Conservation (phyloP, 1,140 invertebrate genomes). For the Contarinia nasturtii region DNA sequence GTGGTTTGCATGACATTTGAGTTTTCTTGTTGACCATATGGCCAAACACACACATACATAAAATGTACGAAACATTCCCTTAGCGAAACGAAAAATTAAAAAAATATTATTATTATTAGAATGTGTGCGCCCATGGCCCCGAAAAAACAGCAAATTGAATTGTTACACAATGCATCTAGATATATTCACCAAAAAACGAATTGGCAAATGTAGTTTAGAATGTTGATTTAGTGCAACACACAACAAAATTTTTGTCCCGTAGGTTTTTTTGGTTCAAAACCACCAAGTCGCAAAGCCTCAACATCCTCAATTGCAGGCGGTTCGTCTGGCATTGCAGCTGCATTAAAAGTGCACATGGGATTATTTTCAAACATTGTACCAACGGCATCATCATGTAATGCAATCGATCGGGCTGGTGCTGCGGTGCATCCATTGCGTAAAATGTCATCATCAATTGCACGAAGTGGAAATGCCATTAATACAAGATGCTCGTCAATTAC, state of each 20-base stretch:
- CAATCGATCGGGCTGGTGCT: slow-evolving; percentile 27
- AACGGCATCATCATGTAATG: slow-evolving; percentile 35
- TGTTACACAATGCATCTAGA: no score
- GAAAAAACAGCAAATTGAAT: no score
- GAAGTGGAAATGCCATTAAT: slow-evolving; percentile 24
- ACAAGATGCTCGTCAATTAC: neutral
- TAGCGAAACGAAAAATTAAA: no score
- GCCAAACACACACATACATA: no score
- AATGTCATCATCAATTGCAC: slow-evolving; percentile 31
- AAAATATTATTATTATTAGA: no score
- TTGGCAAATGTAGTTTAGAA: no score
- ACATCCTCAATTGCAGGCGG: slow-evolving; percentile 40
- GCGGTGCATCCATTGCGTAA: slow-evolving; percentile 26
- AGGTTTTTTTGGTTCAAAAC: slow-evolving; percentile 36
- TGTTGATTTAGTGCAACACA: no score
- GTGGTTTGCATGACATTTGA: neutral
- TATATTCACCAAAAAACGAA: no score
- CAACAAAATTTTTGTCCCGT: slow-evolving; percentile 7
- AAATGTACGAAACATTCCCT: no score
- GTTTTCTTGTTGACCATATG: no score
- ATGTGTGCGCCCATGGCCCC: no score
- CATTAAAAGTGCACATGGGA: slow-evolving; percentile 46
- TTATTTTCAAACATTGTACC: slow-evolving; percentile 48
- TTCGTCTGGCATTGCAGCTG: slow-evolving; percentile 38
- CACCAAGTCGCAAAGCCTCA: slow-evolving; percentile 37